Base-by-base conservation (phyloP, 1,140 invertebrate species). In the Anadara kagoshimensis region DNA sequence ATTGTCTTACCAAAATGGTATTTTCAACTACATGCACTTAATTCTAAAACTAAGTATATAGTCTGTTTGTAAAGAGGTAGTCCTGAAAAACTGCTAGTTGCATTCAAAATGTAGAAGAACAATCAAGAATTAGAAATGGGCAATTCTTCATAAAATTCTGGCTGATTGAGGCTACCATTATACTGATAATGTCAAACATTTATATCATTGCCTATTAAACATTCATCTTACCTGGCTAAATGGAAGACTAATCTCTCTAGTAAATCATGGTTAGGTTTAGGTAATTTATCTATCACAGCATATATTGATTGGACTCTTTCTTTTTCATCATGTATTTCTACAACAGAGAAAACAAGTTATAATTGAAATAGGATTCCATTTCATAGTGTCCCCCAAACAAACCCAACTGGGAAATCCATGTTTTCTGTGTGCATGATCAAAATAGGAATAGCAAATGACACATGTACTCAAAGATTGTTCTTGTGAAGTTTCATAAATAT, bases 221-320 rank as follows among this genome's bases (percentile, higher is more conserved):
- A 14, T 16, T 26, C 26, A 29, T 78, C 79, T 68, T 88, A 92
- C 91, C 95, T 92, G 0, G 96, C 95, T 77, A 99, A 89, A 90
- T 99, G 97, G 83, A 98, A 98, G 83, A 98, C 94, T 54, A 99
- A 88, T 75, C 97, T 91, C 88, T 98, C 96, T 90, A 98, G 94
- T 47, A 98, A 90, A 88, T 97, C 94, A 86, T 95, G 96, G 89
- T 98, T 97, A 0, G 93, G 91, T 84, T 94, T 94, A 1, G 97
- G 97, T 57, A 99, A 88, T 88, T 97, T 95, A 79, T 95, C 95
- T 68, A 98, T 90, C 78, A 97, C 94, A 26, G 93, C 93, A 85
- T 96, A 96, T 56, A 97, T 90, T 10, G 95, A 96, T 16, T 94
- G 92, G 7, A 97, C 92, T 73, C 95, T 90, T 88, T 98, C 96